Evolutionary conservation across 2,888 invertebrate species (phyloP), one percentile per base, ranked within the genome.

Genomic region (Ichneumoninae sp.): DNA sequence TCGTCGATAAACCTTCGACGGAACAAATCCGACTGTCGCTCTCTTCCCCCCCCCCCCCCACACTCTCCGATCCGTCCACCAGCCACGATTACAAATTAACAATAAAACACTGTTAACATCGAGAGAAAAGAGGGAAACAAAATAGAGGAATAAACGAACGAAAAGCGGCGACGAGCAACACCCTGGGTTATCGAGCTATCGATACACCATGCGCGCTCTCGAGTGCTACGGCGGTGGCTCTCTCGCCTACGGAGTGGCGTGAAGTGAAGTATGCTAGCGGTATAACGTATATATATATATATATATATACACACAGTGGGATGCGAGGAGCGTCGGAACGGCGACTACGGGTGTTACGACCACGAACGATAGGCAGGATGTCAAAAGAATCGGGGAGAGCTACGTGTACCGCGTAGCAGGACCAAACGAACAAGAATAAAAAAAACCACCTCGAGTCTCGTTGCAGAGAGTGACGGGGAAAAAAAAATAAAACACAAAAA

Each of bases 151-250:
- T 22, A 77, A 36, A 69, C 65, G 63, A 44, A 68, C 6, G 44
- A 78, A 70, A 54, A 57, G 66, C 75, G 68, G 60, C 74, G 70
- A 66, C 16, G 69, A 75, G 81, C 80, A 81, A 84, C 76, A 78
- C 78, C 76, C 79, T 81, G 73, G 83, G 75, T 83, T 83, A 86
- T 87, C 84, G 85, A 87, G 83, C 83, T 82, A 86, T 87, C 87
- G 87, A 87, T 86, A 83, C 83, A 86, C 78, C 85, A 86, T 85
- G 86, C 87, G 86, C 86, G 81, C 82, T 85, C 83, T 73, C 79
- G 86, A 86, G 83, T 77, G 85, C 81, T 63, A 63, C 80, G 85
- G 85, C 71, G 70, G 74, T 78, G 77, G 85, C 83, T 63, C 70
- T 71, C 80, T 85, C 83, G 78, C 82, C 78, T 78, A 74, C 57